A percentile compares a stretch with the other conserved stretches of the same genome.
phyloP scores from a whole-genome alignment of 2,113 vertebrate species.

The Athene noctua region DNA sequence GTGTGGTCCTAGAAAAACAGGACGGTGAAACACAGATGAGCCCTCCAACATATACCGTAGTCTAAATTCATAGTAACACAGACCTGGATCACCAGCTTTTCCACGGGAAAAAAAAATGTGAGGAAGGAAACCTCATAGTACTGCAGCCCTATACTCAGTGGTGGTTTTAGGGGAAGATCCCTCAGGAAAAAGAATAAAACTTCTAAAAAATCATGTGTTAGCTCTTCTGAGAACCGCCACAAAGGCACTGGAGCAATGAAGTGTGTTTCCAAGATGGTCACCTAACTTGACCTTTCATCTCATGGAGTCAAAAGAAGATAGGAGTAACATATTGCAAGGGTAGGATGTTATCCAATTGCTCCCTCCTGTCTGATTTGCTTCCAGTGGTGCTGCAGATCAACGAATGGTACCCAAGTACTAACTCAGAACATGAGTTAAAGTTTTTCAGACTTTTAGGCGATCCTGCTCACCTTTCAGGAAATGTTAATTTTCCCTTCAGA shows the following conservation, averaged over 20 bases:
- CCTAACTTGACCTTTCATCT: neutral
- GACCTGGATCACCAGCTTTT: neutral
- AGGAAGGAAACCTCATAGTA: neutral
- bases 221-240: neutral
- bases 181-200: neutral
- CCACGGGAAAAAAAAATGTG: neutral
- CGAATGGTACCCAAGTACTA: neutral
- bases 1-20: neutral
- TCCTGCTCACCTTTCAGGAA: neutral
- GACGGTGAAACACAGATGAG: neutral
- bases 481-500: neutral
- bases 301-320: neutral
- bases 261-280: neutral
- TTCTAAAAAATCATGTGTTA: neutral
- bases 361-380: neutral
- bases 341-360: neutral
- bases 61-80: neutral
- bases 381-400: neutral
- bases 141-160: neutral
- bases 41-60: neutral
- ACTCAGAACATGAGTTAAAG: neutral
- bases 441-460: neutral
- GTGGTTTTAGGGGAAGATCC: neutral
- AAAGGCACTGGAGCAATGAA: neutral
- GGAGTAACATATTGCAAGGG: neutral